Evolutionary conservation across 2,113 vertebrate species (phyloP).

Genomic region (Muscicapa adusta): DNA sequence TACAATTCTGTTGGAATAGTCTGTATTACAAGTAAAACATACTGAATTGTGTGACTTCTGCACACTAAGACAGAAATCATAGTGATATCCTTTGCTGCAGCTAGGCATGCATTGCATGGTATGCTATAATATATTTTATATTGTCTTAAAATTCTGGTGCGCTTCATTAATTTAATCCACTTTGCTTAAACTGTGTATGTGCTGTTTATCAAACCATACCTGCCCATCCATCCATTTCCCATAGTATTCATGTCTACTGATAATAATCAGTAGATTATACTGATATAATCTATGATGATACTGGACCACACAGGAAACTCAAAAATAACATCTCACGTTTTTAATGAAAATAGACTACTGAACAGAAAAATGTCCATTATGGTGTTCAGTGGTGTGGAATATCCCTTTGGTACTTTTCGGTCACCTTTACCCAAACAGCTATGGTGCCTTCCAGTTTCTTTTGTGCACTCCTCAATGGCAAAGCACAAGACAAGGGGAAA

Average conservation of each 20-base stretch:
- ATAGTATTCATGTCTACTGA: neutral
- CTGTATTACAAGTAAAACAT: neutral
- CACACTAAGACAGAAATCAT: neutral
- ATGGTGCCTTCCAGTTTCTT: neutral
- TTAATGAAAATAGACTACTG: neutral
- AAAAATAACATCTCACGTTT: neutral
- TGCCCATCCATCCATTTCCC: neutral
- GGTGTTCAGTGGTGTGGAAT: neutral
- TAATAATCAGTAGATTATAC: too few relatives aligned
- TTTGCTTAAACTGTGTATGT: neutral
- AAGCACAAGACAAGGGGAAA: rapidly evolving
- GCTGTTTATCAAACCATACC: neutral
- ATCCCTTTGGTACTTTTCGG: neutral
- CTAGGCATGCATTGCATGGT: neutral
- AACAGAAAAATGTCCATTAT: neutral
- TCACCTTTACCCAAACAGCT: rapidly evolving
- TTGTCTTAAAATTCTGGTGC: neutral
- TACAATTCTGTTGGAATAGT: neutral
- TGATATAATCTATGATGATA: neutral
- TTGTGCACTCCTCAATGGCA: neutral
- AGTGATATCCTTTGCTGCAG: neutral
- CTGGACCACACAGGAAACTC: neutral
- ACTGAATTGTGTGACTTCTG: neutral
- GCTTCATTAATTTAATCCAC: neutral
- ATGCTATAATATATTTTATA: neutral